Percentiles rank a stretch among this genome's conserved stretches.
These are phyloP conservation scores for Dolichallabes microphthalmus DNA, from an alignment of 2,113 vertebrate species.

Conservation along the genomic window DNA sequence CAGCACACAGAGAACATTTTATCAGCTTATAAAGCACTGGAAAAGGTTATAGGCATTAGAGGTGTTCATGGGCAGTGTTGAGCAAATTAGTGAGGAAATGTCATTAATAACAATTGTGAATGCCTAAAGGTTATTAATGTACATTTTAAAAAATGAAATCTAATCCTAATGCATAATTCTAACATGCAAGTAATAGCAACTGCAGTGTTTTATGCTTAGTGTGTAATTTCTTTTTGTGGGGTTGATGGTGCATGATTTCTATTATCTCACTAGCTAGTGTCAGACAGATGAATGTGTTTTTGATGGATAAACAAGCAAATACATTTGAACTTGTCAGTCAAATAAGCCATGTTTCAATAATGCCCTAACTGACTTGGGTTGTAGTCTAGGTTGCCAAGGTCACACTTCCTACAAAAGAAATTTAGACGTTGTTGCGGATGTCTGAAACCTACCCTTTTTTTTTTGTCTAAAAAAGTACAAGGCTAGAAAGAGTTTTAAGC, in stretches of 20 bases:
- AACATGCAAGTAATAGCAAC: background rate
- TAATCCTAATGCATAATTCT: background rate
- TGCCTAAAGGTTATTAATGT: background rate
- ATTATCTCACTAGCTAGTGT: background rate
- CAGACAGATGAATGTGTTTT: background rate
- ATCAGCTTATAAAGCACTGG: slow-evolving; percentile 45
- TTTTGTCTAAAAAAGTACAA: background rate
- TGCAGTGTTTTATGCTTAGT: background rate
- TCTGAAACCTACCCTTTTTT: background rate
- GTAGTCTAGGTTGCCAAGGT: background rate
- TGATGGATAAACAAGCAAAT: background rate
- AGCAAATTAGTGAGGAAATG: background rate
- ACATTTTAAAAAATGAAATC: background rate
- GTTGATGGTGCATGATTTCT: background rate
- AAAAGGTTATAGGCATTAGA: slow-evolving; percentile 43
- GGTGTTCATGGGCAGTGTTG: background rate
- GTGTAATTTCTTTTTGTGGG: background rate
- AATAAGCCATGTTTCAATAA: background rate
- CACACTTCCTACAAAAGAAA: no score
- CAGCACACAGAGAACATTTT: slow-evolving; percentile 63
- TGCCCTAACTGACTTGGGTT: background rate
- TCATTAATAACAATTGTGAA: slow-evolving; percentile 4
- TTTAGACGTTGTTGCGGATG: background rate
- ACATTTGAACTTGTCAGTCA: background rate
- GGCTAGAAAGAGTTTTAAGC: background rate